phyloP scores from a whole-genome alignment of 1,140 invertebrate genomes.

The Drosophila ironensis region DNA sequence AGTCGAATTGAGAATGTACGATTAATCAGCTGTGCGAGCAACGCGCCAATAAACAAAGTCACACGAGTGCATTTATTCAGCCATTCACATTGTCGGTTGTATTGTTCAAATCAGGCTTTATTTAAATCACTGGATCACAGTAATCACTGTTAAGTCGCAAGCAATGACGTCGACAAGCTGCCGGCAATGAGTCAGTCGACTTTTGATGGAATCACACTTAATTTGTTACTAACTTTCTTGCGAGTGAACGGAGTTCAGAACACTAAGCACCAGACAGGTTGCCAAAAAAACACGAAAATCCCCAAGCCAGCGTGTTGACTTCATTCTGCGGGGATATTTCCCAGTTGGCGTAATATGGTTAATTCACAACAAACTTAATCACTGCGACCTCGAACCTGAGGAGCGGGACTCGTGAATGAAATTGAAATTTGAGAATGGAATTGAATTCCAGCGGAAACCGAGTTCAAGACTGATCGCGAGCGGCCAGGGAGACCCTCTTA shows the following conservation, averaged over 20 bases:
- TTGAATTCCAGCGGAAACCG: background rate
- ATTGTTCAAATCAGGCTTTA: background rate
- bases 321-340: constrained; percentile 22
- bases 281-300: constrained; percentile 32
- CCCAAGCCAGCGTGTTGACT: background rate
- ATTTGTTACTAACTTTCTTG: constrained; percentile 58
- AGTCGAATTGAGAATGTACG: background rate
- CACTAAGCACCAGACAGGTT: constrained; percentile 12
- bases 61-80: constrained; percentile 14
- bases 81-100: background rate
- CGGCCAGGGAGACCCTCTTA: constrained; percentile 17
- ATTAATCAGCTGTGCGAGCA: constrained; percentile 14
- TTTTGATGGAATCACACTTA: constrained; percentile 31
- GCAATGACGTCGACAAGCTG: constrained; percentile 16
- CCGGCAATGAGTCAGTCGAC: constrained; percentile 23
- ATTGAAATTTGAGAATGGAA: too few species aligned
- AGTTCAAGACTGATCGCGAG: constrained; percentile 11
- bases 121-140: too few species aligned
- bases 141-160: background rate
- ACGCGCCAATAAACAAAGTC: background rate
- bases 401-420: too few species aligned
- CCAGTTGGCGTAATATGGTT: constrained; percentile 8
- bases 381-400: constrained; percentile 31
- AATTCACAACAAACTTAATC: constrained; percentile 11
- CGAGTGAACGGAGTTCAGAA: constrained; percentile 32